phyloP scores from a whole-genome alignment of 1,140 invertebrate genomes.

The Solenopsis fugax region DNA sequence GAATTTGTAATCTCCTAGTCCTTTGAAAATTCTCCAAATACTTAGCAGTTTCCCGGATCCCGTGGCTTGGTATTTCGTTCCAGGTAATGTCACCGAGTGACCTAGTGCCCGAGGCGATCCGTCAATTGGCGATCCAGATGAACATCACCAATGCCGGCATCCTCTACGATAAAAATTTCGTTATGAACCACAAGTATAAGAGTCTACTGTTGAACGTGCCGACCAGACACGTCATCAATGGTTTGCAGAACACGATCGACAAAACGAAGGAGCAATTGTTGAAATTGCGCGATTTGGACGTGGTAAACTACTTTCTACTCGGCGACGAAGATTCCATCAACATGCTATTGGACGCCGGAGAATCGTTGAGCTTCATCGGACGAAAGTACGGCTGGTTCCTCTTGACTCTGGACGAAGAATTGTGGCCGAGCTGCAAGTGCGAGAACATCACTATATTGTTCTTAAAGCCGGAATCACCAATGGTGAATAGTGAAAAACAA shows the following conservation, averaged over 20 bases:
- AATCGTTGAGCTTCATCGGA: slow-evolving; percentile 81
- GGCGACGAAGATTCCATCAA: slow-evolving; percentile 91
- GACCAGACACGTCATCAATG: slow-evolving; percentile 93
- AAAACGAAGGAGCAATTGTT: slow-evolving; percentile 89
- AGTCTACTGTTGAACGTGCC: slow-evolving; percentile 95
- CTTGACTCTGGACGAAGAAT: slow-evolving; percentile 87
- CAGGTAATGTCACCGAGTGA: slow-evolving; percentile 93
- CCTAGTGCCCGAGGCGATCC: slow-evolving; percentile 92
- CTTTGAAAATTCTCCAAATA: not conserved
- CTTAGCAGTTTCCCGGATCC: not conserved
- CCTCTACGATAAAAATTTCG: slow-evolving; percentile 94
- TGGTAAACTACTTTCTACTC: slow-evolving; percentile 95
- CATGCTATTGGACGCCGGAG: slow-evolving; percentile 88
- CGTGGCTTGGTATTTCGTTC: not conserved
- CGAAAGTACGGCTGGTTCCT: slow-evolving; percentile 89
- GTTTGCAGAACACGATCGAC: slow-evolving; percentile 86
- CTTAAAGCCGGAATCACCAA: slow-evolving; percentile 70
- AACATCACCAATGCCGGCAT: slow-evolving; percentile 97
- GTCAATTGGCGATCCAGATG: slow-evolving; percentile 92
- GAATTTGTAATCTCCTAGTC: not conserved
- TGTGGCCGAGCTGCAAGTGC: slow-evolving; percentile 78
- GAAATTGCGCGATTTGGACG: slow-evolving; percentile 92
- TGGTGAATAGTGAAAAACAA: not conserved
- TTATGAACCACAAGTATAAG: slow-evolving; percentile 97
- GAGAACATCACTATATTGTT: slow-evolving; percentile 81